These are phyloP conservation scores for Latrodectus elegans DNA, from an alignment of 2,888 invertebrate species.

Conservation along the genomic window DNA sequence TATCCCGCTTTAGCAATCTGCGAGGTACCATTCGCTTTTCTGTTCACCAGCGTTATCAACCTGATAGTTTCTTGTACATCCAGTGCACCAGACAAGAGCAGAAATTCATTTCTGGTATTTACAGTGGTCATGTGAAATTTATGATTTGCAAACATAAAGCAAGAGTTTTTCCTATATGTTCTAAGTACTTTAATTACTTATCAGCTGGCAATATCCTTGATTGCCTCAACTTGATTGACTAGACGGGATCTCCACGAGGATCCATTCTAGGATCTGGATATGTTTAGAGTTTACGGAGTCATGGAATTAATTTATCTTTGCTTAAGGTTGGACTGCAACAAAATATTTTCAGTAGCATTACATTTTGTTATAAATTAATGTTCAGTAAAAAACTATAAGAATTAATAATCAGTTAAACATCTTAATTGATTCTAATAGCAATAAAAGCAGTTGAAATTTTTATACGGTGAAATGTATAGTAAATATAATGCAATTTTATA, in stretches of 20 bases:
- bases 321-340: neutral
- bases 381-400: no score
- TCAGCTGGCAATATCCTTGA: neutral
- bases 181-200: neutral
- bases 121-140: neutral
- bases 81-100: neutral
- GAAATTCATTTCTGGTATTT: neutral
- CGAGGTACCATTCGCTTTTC: neutral
- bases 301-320: neutral
- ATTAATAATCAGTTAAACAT: no score
- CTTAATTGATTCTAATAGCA: no score
- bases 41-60: neutral
- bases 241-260: neutral
- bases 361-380: no score
- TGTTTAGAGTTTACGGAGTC: neutral
- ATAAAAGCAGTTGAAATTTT: no score
- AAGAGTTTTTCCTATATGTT: neutral
- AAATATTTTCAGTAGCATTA: no score
- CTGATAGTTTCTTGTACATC: neutral
- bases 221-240: neutral
- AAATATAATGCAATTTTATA: no score
- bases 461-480: no score
- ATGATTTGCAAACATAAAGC: neutral
- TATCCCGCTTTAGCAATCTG: neutral
- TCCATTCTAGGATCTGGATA: neutral